Evolutionary conservation across 2,888 invertebrate species (phyloP).

Genomic region (Athalia cordata): DNA sequence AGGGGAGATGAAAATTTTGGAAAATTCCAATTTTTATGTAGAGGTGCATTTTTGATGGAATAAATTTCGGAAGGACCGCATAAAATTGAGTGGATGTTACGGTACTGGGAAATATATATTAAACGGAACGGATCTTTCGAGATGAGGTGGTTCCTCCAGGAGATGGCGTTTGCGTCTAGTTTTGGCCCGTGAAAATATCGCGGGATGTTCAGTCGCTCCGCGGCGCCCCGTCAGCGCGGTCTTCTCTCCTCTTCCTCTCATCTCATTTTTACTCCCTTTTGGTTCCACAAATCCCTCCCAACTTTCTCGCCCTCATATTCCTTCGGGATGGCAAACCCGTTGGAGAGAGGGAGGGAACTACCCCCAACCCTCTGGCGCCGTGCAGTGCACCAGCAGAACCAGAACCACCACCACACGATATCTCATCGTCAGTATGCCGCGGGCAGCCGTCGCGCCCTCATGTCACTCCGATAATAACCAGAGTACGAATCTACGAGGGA

Average conservation of each 20-base stretch:
- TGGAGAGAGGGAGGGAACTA: constrained; percentile 42
- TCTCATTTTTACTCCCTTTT: constrained; percentile 37
- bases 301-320: constrained; percentile 51
- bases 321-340: constrained; percentile 48
- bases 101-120: not conserved
- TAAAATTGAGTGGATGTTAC: not conserved
- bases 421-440: constrained; percentile 54
- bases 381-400: constrained; percentile 8
- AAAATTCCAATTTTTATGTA: not conserved
- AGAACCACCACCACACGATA: constrained; percentile 51
- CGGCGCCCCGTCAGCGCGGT: constrained; percentile 64
- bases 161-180: constrained; percentile 62
- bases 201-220: constrained; percentile 56
- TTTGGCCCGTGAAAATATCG: constrained; percentile 51
- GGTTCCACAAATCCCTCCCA: constrained; percentile 50
- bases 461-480: constrained; percentile 19
- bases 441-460: constrained; percentile 53
- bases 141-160: constrained; percentile 49
- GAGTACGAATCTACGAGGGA: not conserved
- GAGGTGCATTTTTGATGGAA: not conserved
- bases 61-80: not conserved
- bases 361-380: constrained; percentile 51
- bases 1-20: not conserved
- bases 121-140: not conserved
- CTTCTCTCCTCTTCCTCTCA: constrained; percentile 39